phyloP scores from a whole-genome alignment of 2,888 invertebrate genomes.

The Meta bourneti region DNA sequence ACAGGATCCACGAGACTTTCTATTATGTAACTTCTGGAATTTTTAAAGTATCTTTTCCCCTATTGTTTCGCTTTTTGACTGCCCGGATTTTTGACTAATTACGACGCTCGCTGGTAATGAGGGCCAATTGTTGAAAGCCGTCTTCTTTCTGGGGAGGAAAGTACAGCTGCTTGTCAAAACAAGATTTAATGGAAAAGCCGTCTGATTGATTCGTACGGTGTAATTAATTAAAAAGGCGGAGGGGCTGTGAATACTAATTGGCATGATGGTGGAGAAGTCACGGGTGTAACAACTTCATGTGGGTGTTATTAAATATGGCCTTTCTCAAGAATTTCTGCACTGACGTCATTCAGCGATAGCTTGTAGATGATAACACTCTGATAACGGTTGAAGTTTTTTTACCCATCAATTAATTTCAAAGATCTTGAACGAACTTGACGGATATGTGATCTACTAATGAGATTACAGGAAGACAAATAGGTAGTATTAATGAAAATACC shows the following conservation, averaged over 20 bases:
- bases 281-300: not conserved
- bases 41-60: slow-evolving; percentile 9
- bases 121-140: not conserved
- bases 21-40: slow-evolving; percentile 37
- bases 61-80: slow-evolving; percentile 4
- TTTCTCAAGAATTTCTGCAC: not conserved
- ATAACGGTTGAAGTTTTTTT: too few relatives aligned
- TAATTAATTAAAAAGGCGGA: not conserved
- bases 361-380: too few relatives aligned
- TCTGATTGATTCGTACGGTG: not conserved
- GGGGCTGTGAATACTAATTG: not conserved
- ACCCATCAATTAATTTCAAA: too few relatives aligned
- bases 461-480: too few relatives aligned
- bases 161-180: not conserved
- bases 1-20: not conserved
- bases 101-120: slow-evolving; percentile 13
- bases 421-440: too few relatives aligned
- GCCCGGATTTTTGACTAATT: slow-evolving; percentile 24
- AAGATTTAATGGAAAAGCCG: not conserved
- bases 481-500: too few relatives aligned
- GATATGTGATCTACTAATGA: too few relatives aligned
- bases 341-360: too few relatives aligned
- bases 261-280: not conserved
- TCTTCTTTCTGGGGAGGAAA: not conserved
- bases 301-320: not conserved